phyloP scores from a whole-genome alignment of 2,797 vertebrate species.

The Liasis olivaceus region DNA sequence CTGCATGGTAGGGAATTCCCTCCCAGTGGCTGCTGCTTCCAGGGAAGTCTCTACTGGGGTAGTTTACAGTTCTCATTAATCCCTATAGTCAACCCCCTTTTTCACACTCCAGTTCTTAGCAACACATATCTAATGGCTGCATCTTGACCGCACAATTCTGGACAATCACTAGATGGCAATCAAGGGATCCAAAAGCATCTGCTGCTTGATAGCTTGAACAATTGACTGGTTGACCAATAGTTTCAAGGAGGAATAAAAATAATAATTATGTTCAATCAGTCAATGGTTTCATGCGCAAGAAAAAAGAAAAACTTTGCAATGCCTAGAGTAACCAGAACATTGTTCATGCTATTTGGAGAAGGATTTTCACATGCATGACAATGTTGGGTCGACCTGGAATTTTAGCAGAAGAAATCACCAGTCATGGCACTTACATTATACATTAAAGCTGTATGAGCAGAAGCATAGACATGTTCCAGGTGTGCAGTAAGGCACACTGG shows the following conservation, averaged over 20 bases:
- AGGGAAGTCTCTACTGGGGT: not conserved
- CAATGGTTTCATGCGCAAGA: not conserved
- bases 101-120: not conserved
- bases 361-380: not conserved
- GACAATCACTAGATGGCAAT: not conserved
- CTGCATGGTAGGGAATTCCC: not conserved
- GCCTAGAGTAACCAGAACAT: not conserved
- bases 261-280: not conserved
- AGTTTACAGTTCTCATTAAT: not conserved
- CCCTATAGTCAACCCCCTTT: not conserved
- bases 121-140: not conserved
- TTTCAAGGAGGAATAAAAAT: not conserved
- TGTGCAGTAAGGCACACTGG: not conserved
- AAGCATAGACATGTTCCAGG: not conserved
- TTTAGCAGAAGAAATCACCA: not conserved
- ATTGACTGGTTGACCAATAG: not conserved
- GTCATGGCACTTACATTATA: not conserved
- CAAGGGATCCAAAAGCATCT: not conserved
- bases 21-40: not conserved
- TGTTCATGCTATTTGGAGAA: not conserved
- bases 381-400: not conserved
- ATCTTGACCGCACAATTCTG: not conserved
- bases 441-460: not conserved
- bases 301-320: not conserved
- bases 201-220: not conserved